Evolutionary conservation across 2,797 vertebrate species (phyloP).

Genomic region (Darevskia nairensis): DNA sequence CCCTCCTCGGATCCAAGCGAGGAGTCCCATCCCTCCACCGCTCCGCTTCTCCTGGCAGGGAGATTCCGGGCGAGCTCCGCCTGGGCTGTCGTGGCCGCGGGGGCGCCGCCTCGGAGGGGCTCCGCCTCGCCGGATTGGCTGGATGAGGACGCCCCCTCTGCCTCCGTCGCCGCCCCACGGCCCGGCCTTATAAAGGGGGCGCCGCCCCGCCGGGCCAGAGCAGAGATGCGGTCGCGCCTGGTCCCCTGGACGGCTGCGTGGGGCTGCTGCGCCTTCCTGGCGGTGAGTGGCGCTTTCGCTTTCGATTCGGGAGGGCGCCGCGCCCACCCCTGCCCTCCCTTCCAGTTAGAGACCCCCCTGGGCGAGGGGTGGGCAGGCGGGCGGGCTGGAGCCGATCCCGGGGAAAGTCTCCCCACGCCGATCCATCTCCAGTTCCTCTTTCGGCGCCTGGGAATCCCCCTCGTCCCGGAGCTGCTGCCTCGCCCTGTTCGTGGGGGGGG

Average conservation of each 20-base stretch:
- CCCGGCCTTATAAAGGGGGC: neutral
- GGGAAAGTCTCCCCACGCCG: too few species aligned
- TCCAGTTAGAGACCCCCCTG: neutral
- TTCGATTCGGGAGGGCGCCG: too few species aligned
- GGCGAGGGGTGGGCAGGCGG: neutral
- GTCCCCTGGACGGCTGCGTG: neutral
- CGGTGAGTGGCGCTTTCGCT: constrained; percentile 13
- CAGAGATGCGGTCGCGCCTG: neutral
- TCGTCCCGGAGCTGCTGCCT: neutral
- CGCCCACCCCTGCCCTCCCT: neutral
- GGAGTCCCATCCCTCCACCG: too few species aligned
- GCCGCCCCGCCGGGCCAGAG: neutral
- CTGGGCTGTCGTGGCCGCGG: neutral
- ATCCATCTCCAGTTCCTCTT: neutral
- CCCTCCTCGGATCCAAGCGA: neutral
- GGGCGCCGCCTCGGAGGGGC: neutral
- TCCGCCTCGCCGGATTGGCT: neutral
- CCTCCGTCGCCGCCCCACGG: neutral
- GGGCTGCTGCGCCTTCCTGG: neutral
- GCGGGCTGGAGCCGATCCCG: neutral
- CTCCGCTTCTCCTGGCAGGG: too few species aligned
- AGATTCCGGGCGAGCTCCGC: neutral
- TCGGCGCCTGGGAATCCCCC: neutral
- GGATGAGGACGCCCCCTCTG: neutral
- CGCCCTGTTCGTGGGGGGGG: too few species aligned